A percentile compares a stretch with the other conserved stretches of the same genome.
Conservation (phyloP, 2,797 vertebrate genomes). For the Silurus aristotelis region DNA sequence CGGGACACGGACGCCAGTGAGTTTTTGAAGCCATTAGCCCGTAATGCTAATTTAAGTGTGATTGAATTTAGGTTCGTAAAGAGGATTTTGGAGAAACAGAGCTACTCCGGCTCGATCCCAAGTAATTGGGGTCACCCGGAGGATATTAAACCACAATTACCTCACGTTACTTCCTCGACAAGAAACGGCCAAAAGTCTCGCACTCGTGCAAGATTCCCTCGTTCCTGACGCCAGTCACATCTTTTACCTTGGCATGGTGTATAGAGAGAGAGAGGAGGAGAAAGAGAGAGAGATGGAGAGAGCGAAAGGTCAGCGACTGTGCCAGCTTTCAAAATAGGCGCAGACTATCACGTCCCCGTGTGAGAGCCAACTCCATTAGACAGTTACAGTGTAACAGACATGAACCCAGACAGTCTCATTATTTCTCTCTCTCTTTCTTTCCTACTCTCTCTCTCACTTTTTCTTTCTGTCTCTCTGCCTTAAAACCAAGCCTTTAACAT, state of each 20-base stretch:
- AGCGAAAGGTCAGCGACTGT: not conserved
- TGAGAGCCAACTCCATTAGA: constrained; percentile 27
- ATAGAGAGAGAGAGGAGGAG: not conserved
- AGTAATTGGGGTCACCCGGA: constrained; percentile 25
- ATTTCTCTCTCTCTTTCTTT: not conserved
- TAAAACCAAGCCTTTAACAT: constrained; percentile 1
- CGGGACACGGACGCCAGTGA: not conserved
- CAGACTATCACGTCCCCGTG: not conserved
- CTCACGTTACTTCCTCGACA: not conserved
- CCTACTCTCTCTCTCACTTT: too few species aligned
- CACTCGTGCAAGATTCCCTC: not conserved
- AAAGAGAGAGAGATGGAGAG: too few species aligned
- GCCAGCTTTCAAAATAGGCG: constrained; percentile 7
- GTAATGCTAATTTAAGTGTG: constrained; percentile 24
- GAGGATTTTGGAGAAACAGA: not conserved
- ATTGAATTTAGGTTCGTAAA: constrained; percentile 30
- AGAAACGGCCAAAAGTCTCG: not conserved
- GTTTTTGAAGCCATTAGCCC: not conserved
- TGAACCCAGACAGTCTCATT: constrained; percentile 13
- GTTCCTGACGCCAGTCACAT: constrained; percentile 2
- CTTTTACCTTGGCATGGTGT: not conserved
- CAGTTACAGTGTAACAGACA: constrained; percentile 16
- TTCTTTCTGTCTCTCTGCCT: not conserved
- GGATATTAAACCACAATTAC: constrained; percentile 26
- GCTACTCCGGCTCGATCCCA: not conserved